phyloP scores from a whole-genome alignment of 1,140 invertebrate genomes.

The Chironomus striatipennis region DNA sequence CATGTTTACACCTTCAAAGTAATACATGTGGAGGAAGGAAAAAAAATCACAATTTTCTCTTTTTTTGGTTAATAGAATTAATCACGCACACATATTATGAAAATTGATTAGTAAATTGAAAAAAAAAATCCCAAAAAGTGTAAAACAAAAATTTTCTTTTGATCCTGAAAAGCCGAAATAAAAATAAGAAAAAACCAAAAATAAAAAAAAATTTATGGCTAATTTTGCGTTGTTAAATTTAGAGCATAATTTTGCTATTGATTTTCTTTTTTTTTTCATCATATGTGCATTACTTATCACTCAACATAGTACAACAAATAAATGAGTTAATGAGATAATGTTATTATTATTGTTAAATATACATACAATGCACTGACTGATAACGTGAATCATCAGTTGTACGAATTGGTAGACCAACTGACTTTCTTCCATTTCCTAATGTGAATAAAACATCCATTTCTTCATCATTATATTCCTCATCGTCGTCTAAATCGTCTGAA shows the following conservation, averaged over 20 bases:
- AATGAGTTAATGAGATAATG: background rate
- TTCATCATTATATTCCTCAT: slow-evolving; percentile 26
- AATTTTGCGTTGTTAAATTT: slow-evolving; percentile 16
- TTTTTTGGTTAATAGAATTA: background rate
- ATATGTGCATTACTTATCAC: background rate
- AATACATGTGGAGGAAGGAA: background rate
- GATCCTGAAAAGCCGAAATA: background rate
- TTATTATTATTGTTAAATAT: background rate
- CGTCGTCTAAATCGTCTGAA: slow-evolving; percentile 25
- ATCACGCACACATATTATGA: slow-evolving; percentile 24
- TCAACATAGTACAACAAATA: background rate
- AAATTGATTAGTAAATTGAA: slow-evolving; percentile 22
- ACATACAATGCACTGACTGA: slow-evolving; percentile 21
- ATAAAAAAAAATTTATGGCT: background rate
- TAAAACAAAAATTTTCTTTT: background rate
- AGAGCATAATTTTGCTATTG: background rate
- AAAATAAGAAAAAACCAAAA: background rate
- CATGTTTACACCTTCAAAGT: too few relatives aligned
- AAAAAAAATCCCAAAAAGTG: background rate
- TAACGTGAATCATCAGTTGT: slow-evolving; percentile 22
- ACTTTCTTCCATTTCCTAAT: background rate
- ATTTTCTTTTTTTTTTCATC: background rate
- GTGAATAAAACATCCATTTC: slow-evolving; percentile 22
- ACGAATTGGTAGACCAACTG: slow-evolving; percentile 16
- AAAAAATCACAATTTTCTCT: background rate